Evolutionary conservation across 2,113 vertebrate species (phyloP).

Genomic region (Hoplias malabaricus): DNA sequence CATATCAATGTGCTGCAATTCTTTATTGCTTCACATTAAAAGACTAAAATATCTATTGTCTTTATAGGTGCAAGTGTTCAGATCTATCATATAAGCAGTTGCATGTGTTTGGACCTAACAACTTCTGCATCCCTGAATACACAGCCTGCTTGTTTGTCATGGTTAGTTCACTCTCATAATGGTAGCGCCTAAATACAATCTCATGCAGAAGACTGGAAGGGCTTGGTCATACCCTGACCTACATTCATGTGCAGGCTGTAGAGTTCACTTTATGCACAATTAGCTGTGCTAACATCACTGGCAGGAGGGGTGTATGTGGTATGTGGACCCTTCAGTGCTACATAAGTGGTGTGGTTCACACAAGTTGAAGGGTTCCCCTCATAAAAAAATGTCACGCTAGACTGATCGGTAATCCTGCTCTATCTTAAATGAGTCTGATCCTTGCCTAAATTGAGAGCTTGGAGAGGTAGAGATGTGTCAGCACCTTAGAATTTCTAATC

Average conservation of each 20-base stretch:
- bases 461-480: slow-evolving; percentile 77
- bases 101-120: too few species aligned
- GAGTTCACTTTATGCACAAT: slow-evolving; percentile 27
- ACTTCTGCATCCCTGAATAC: not conserved
- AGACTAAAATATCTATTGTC: too few species aligned
- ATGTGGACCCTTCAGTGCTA: slow-evolving; percentile 56
- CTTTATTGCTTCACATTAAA: too few species aligned
- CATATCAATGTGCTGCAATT: too few species aligned
- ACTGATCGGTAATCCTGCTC: slow-evolving; percentile 74
- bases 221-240: not conserved
- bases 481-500: slow-evolving; percentile 79
- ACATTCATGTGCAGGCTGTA: not conserved
- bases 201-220: not conserved
- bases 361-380: slow-evolving; percentile 65
- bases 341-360: slow-evolving; percentile 63
- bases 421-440: slow-evolving; percentile 77
- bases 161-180: not conserved
- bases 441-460: slow-evolving; percentile 73
- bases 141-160: not conserved
- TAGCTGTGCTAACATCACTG: slow-evolving; percentile 20
- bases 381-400: slow-evolving; percentile 70
- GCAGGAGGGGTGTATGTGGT: slow-evolving; percentile 44
- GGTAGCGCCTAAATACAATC: not conserved
- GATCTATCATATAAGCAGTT: too few species aligned
- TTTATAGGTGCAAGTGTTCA: too few species aligned